Evolutionary conservation across 92 coral and sea anemone genomes (phyloP).

Genomic region (Palythoa heliodiscus): DNA sequence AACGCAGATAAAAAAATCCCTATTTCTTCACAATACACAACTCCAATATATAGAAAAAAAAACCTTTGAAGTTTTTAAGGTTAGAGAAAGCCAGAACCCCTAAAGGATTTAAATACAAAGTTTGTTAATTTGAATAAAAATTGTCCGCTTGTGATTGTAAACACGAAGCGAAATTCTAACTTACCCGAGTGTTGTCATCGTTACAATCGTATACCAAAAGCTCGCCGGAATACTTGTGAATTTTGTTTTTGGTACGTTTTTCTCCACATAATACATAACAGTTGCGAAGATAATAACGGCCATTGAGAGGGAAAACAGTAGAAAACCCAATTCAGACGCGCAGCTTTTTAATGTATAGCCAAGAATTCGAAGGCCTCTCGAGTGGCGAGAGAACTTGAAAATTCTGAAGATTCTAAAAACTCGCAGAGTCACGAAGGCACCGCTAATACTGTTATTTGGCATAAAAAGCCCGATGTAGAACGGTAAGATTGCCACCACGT

Average conservation of each 20-base stretch:
- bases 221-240: constrained; percentile 98
- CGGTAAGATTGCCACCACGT: constrained; percentile 96
- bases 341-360: constrained; percentile 98
- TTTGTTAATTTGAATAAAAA: constrained; percentile 57
- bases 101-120: constrained; percentile 41
- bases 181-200: constrained; percentile 99
- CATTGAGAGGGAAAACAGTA: constrained; percentile 97
- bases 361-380: constrained; percentile 96
- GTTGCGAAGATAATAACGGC: constrained; percentile 98
- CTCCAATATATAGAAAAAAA: not conserved
- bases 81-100: constrained; percentile 24
- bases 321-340: constrained; percentile 96
- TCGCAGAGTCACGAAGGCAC: constrained; percentile 98
- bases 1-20: not conserved
- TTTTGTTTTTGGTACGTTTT: constrained; percentile 73
- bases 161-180: constrained; percentile 56
- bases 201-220: constrained; percentile 98
- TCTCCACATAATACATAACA: constrained; percentile 98
- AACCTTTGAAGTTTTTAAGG: not conserved
- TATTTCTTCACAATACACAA: not conserved
- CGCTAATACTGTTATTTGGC: constrained; percentile 97
- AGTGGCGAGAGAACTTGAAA: constrained; percentile 99
- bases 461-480: constrained; percentile 93
- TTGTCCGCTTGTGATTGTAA: constrained; percentile 57
- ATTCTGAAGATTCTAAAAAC: constrained; percentile 99